phyloP scores from a whole-genome alignment of 2,113 vertebrate genomes.

The Lepisosteus osseus region DNA sequence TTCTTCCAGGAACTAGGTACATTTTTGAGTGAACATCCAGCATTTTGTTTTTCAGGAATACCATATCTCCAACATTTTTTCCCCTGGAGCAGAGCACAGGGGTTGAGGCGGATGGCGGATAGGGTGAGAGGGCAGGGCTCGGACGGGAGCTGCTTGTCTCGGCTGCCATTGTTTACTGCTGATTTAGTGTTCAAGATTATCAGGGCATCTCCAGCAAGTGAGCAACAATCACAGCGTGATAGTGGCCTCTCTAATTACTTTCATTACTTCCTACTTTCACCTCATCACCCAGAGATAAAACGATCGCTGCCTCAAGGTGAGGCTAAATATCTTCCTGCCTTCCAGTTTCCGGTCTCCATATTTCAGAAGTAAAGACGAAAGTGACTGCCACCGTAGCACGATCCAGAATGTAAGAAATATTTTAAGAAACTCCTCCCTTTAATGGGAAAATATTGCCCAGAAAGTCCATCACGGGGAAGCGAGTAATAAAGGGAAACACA shows the following conservation, averaged over 20 bases:
- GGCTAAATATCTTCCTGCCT: neutral
- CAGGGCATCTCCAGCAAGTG: conserved; percentile 43
- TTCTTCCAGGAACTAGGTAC: neutral
- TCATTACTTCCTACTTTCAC: conserved; percentile 49
- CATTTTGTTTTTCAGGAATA: too few species aligned
- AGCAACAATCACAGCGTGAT: conserved; percentile 51
- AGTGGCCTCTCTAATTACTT: conserved; percentile 47
- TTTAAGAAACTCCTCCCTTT: too few species aligned
- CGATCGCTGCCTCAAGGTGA: conserved; percentile 1
- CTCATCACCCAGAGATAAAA: conserved; percentile 23
- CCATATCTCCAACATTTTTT: too few species aligned
- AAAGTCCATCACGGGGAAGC: too few species aligned
- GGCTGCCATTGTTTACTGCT: conserved; percentile 48
- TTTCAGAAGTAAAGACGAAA: neutral
- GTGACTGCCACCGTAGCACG: too few species aligned
- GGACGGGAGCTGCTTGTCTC: conserved; percentile 46
- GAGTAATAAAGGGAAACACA: too few species aligned
- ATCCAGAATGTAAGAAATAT: too few species aligned
- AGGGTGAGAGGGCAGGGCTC: conserved; percentile 53
- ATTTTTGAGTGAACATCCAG: too few species aligned
- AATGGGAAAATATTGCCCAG: too few species aligned
- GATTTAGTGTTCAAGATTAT: conserved; percentile 52
- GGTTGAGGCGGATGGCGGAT: conserved; percentile 10
- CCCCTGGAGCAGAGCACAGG: neutral
- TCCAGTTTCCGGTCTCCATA: neutral